These are phyloP conservation scores for Candoia aspera DNA, from an alignment of 2,113 vertebrate species.

Conservation along the genomic window DNA sequence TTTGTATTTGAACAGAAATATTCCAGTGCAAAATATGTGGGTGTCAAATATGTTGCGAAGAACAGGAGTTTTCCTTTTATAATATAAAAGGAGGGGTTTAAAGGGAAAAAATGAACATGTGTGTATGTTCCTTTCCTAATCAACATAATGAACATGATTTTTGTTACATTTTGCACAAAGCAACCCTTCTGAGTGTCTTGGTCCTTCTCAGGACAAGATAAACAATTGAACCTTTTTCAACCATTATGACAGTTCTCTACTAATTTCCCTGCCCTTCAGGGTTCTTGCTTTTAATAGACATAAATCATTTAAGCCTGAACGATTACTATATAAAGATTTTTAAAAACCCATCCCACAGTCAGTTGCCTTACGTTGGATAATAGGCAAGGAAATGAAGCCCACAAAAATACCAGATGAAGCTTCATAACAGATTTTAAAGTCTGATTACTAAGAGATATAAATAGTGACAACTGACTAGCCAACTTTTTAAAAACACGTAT, in stretches of 20 bases:
- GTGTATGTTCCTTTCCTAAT: not conserved
- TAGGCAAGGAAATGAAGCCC: not conserved
- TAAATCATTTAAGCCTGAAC: not conserved
- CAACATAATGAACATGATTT: not conserved
- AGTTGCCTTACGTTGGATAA: not conserved
- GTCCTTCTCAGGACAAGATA: not conserved
- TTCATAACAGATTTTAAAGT: constrained; percentile 13
- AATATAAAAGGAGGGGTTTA: not conserved
- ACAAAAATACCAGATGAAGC: not conserved
- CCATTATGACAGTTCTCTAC: not conserved
- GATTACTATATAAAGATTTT: not conserved
- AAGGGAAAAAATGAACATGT: not conserved
- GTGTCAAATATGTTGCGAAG: not conserved
- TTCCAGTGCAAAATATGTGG: not conserved
- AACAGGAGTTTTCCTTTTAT: not conserved
- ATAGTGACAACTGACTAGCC: not conserved
- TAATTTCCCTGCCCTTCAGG: not conserved
- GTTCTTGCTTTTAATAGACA: not conserved
- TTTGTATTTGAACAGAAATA: not conserved
- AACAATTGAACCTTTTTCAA: not conserved
- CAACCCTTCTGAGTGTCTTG: not conserved
- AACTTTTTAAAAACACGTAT: not conserved
- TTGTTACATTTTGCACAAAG: not conserved
- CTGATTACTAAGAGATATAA: constrained; percentile 7
- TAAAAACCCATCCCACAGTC: not conserved